These are phyloP conservation scores for Hystrix cristata DNA, from an alignment of 2,113 vertebrate species.

Conservation along the genomic window DNA sequence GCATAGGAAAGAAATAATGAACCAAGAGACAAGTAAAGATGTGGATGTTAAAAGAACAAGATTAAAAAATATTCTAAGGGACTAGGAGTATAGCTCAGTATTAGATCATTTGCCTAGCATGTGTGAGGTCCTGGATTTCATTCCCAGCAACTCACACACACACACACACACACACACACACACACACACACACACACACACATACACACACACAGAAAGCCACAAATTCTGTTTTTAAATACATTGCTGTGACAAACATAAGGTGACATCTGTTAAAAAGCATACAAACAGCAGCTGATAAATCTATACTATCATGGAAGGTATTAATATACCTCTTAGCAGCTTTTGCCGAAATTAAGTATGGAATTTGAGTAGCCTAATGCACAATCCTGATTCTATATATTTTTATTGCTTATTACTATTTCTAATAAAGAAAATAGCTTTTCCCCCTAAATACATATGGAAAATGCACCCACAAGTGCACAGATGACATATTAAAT, in stretches of 20 bases:
- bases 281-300: background rate
- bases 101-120: background rate
- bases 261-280: background rate
- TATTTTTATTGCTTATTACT: background rate
- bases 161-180: background rate
- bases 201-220: background rate
- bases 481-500: background rate
- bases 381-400: slow-evolving; percentile 10
- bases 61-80: background rate
- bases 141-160: background rate
- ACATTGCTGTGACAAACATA: background rate
- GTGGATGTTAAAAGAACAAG: background rate
- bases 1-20: background rate
- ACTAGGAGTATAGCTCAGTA: background rate
- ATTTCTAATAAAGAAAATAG: background rate
- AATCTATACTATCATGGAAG: background rate
- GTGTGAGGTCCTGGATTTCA: background rate
- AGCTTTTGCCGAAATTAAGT: background rate
- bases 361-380: background rate
- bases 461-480: slow-evolving; percentile 27
- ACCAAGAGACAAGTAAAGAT: background rate
- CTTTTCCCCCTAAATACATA: background rate
- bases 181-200: background rate
- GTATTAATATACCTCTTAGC: background rate
- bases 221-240: background rate